Evolutionary conservation across 2,888 invertebrate species (phyloP).

Genomic region (Tricholauxania praeusta): DNA sequence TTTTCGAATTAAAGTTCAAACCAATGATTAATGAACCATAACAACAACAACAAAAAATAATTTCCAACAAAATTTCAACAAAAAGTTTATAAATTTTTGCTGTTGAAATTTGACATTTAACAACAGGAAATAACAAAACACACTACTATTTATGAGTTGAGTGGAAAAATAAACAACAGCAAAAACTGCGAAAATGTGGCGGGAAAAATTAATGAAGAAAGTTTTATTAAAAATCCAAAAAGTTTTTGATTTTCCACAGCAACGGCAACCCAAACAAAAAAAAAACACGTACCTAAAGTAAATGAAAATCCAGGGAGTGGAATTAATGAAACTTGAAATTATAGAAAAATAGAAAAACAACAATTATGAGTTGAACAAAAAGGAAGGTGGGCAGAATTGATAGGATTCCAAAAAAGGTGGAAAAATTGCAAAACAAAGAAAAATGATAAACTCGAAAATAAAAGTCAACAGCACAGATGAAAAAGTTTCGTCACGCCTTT

Average conservation of each 20-base stretch:
- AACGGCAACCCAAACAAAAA: conserved; percentile 12
- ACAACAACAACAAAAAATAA: neutral
- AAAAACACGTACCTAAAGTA: conserved; percentile 11
- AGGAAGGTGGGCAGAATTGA: neutral
- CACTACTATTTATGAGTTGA: conserved; percentile 18
- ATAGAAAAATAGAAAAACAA: conserved; percentile 30
- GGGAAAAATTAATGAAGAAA: conserved; percentile 63
- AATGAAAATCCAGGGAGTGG: conserved; percentile 39
- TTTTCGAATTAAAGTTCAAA: neutral
- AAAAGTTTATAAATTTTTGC: conserved; percentile 15
- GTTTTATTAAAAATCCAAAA: conserved; percentile 49
- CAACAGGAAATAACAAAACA: conserved; percentile 29
- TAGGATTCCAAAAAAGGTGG: conserved; percentile 7
- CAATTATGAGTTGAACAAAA: neutral
- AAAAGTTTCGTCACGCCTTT: conserved; percentile 32
- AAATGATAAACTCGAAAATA: conserved; percentile 5
- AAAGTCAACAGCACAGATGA: conserved; percentile 5
- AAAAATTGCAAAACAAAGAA: neutral
- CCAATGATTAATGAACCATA: conserved; percentile 22
- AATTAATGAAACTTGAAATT: conserved; percentile 48
- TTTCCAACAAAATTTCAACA: conserved; percentile 9
- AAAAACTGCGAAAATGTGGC: conserved; percentile 48
- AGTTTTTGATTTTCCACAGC: conserved; percentile 18
- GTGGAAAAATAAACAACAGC: conserved; percentile 8
- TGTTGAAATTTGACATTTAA: conserved; percentile 45